phyloP scores from a whole-genome alignment of 2,113 vertebrate genomes.

The Chaenocephalus aceratus region DNA sequence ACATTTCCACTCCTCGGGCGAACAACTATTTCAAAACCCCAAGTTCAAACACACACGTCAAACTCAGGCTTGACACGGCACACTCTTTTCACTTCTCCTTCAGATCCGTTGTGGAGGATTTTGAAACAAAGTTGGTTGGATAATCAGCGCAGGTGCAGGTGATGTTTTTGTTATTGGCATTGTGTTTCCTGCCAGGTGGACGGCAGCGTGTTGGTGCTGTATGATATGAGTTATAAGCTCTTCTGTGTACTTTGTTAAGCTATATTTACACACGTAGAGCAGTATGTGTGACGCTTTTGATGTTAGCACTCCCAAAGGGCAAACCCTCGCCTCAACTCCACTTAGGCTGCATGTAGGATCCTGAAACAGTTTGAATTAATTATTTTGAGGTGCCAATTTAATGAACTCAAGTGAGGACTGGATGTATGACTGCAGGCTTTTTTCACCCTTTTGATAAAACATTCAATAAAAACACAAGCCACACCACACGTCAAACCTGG shows the following conservation, averaged over 20 bases:
- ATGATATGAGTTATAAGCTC: conserved; percentile 19
- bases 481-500: conserved; percentile 37
- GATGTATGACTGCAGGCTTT: conserved; percentile 40
- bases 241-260: conserved; percentile 51
- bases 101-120: conserved; percentile 18
- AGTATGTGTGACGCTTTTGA: conserved; percentile 56
- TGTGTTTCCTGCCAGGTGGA: conserved; percentile 56
- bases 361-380: conserved; percentile 50
- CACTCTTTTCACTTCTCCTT: conserved; percentile 41
- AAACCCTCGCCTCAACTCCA: conserved; percentile 37
- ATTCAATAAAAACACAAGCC: conserved; percentile 5
- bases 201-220: conserved; percentile 15
- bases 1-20: conserved; percentile 36
- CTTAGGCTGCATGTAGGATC: conserved; percentile 53
- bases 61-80: conserved; percentile 33
- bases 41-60: conserved; percentile 48
- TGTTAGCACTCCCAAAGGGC: conserved; percentile 61
- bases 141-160: conserved; percentile 59
- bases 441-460: conserved; percentile 55
- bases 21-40: conserved; percentile 32
- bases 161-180: conserved; percentile 48
- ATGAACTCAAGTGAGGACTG: conserved; percentile 13
- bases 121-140: conserved; percentile 22
- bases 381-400: conserved; percentile 31
- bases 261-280: conserved; percentile 34